A percentile compares a stretch with the other conserved stretches of the same genome.
Conservation (phyloP, 2,888 invertebrate species). For the Thecophora atra region DNA sequence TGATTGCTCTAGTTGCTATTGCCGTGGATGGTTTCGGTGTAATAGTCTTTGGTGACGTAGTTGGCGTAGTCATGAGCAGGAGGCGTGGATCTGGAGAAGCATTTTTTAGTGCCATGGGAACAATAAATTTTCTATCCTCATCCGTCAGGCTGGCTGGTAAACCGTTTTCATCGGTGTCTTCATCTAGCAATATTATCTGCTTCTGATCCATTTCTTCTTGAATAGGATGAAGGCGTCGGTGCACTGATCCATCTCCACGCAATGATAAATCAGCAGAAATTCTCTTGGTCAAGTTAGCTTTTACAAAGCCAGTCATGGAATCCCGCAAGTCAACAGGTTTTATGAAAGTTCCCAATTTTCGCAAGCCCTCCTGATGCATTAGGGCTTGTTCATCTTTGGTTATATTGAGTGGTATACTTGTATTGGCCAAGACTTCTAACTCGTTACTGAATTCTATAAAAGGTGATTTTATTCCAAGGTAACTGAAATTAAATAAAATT, state of each 20-base stretch:
- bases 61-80: constrained; percentile 45
- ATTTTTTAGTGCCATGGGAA: constrained; percentile 66
- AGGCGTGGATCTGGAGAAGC: constrained; percentile 58
- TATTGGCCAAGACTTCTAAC: constrained; percentile 62
- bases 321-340: constrained; percentile 64
- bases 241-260: constrained; percentile 47
- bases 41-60: constrained; percentile 45
- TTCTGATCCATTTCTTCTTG: constrained; percentile 65
- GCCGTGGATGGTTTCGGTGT: constrained; percentile 43
- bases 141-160: constrained; percentile 62
- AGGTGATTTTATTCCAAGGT: constrained; percentile 64
- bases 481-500: constrained; percentile 50
- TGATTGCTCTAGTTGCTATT: constrained; percentile 50
- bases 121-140: constrained; percentile 65
- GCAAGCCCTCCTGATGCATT: constrained; percentile 64
- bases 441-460: constrained; percentile 64
- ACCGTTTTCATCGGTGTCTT: constrained; percentile 64
- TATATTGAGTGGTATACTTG: constrained; percentile 63
- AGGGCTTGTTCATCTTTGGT: constrained; percentile 65
- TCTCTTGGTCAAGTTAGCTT: constrained; percentile 62
- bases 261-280: constrained; percentile 47
- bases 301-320: constrained; percentile 62
- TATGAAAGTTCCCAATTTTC: constrained; percentile 63
- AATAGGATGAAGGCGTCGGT: constrained; percentile 59
- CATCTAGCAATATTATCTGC: constrained; percentile 63